Percentiles rank a stretch among this genome's conserved stretches.
Evolutionary conservation across 2,888 invertebrate genomes (phyloP).

Genomic region (Lycia hirtaria): DNA sequence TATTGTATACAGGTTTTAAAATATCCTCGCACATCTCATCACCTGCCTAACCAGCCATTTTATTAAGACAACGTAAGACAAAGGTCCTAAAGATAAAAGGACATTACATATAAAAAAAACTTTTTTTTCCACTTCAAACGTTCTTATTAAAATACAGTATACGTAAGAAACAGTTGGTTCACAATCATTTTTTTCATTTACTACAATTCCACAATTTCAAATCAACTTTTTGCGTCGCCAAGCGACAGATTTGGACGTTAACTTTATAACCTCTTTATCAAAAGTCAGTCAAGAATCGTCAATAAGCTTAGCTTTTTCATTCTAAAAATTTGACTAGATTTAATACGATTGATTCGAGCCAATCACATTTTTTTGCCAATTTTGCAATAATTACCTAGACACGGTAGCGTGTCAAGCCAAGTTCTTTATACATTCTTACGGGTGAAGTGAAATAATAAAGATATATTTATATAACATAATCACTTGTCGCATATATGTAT

Average conservation of each 20-base stretch:
- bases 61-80: constrained; percentile 81
- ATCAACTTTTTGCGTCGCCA: constrained; percentile 74
- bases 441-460: constrained; percentile 74
- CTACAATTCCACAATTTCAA: constrained; percentile 82
- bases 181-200: constrained; percentile 55
- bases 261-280: constrained; percentile 55
- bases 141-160: constrained; percentile 67
- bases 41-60: constrained; percentile 81
- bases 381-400: constrained; percentile 34
- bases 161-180: constrained; percentile 57
- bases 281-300: constrained; percentile 79
- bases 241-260: constrained; percentile 80
- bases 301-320: constrained; percentile 68
- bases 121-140: constrained; percentile 47
- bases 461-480: constrained; percentile 66
- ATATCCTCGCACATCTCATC: constrained; percentile 81
- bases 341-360: constrained; percentile 72
- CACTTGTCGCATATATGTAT: constrained; percentile 64
- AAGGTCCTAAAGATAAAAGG: constrained; percentile 80
- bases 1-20: constrained; percentile 86
- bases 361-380: constrained; percentile 72
- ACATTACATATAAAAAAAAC: constrained; percentile 69
- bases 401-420: constrained; percentile 1
- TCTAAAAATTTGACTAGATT: constrained; percentile 84
- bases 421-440: constrained; percentile 59